Evolutionary conservation across 2,113 vertebrate genomes (phyloP).

Genomic region (Nannospalax galili): DNA sequence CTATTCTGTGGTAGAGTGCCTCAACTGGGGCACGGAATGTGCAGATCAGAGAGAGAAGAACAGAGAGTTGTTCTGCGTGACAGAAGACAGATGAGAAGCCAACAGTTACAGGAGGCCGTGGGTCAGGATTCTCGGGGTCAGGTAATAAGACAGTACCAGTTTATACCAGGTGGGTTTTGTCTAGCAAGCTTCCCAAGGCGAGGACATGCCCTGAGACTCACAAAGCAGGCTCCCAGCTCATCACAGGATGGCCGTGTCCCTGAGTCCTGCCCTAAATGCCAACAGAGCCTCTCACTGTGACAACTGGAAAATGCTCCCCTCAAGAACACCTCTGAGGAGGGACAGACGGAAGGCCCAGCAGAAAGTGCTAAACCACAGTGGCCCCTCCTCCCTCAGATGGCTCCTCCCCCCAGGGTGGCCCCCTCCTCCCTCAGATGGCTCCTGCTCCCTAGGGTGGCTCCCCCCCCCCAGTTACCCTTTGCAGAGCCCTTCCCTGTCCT

Average conservation of each 20-base stretch:
- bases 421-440: too few species aligned
- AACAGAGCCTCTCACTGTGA: not conserved
- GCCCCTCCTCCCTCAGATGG: not conserved
- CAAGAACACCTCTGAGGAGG: not conserved
- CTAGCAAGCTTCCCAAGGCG: not conserved
- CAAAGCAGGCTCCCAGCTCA: rapidly evolving
- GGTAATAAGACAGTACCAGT: too few species aligned
- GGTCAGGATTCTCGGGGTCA: too few species aligned
- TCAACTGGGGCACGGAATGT: not conserved
- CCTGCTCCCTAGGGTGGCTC: too few species aligned
- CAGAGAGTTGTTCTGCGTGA: not conserved
- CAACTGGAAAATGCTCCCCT: too few species aligned
- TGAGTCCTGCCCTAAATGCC: rapidly evolving
- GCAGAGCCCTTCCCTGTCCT: not conserved
- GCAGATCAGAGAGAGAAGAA: not conserved
- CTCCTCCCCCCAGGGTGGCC: too few species aligned
- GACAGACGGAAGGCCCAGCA: rapidly evolving
- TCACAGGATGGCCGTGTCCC: rapidly evolving
- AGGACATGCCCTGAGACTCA: not conserved
- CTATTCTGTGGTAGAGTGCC: not conserved
- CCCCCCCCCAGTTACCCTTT: too few species aligned
- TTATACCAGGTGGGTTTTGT: not conserved
- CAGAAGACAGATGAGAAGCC: not conserved
- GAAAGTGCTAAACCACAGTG: too few species aligned
- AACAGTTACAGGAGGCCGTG: not conserved